Conservation (phyloP, 2,113 vertebrate genomes). For the Galeopterus variegatus region DNA sequence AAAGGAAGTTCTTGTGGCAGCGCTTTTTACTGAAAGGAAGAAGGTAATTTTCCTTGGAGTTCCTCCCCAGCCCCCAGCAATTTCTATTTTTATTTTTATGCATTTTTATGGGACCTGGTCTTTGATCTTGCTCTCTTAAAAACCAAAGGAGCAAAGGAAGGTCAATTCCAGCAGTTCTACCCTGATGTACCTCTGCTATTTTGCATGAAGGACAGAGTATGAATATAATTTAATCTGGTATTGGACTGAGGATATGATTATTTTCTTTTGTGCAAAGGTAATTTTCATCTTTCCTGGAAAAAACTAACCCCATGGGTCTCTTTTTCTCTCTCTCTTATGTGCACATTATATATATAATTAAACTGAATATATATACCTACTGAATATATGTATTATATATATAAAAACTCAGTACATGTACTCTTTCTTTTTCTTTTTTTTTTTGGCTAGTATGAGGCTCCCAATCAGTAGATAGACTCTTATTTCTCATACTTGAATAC, state of each 20-base stretch:
- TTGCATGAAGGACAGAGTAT: slow-evolving; percentile 57
- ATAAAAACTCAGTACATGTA: background rate
- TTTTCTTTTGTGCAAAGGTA: slow-evolving; percentile 73
- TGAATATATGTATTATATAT: background rate
- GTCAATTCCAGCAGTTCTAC: slow-evolving; percentile 75
- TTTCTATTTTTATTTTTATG: slow-evolving; percentile 79
- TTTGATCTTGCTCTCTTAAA: slow-evolving; percentile 80
- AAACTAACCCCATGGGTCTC: background rate
- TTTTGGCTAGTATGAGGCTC: too few species aligned
- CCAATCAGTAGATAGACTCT: background rate
- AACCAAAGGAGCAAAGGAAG: slow-evolving; percentile 71
- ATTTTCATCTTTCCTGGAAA: slow-evolving; percentile 64
- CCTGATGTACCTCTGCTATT: slow-evolving; percentile 60
- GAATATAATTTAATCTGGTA: slow-evolving; percentile 59
- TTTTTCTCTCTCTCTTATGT: background rate
- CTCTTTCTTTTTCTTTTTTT: too few species aligned
- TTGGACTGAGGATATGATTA: slow-evolving; percentile 55
- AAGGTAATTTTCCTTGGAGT: slow-evolving; percentile 71
- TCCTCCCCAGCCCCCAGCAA: slow-evolving; percentile 56
- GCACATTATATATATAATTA: too few species aligned
- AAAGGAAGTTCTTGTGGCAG: slow-evolving; percentile 60
- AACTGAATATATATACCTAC: background rate
- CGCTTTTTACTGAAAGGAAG: slow-evolving; percentile 66
- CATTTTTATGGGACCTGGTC: slow-evolving; percentile 67
- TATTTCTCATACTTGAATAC: slow-evolving; percentile 27